A percentile compares a stretch with the other conserved stretches of the same genome.
Evolutionary conservation across 2,113 vertebrate species (phyloP).

Genomic region (Xenopus laevis): DNA sequence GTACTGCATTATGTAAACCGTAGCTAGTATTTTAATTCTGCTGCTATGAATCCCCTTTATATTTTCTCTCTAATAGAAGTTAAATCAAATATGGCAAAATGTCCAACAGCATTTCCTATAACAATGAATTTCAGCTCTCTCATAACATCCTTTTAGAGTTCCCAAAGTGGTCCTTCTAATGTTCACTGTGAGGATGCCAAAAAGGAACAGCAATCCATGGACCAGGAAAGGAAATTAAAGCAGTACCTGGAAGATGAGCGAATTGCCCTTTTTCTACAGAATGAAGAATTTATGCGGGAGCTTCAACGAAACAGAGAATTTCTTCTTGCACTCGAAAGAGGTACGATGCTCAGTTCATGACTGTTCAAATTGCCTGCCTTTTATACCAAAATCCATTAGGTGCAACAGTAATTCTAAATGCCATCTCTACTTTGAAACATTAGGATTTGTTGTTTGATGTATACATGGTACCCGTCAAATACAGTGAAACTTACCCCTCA

Average conservation of each 20-base stretch:
- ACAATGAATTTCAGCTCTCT: background rate
- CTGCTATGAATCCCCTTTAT: background rate
- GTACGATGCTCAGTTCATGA: constrained; percentile 52
- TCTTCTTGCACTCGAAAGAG: constrained; percentile 91
- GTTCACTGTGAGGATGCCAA: rapidly evolving
- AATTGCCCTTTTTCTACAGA: constrained; percentile 92
- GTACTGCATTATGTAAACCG: too few relatives aligned
- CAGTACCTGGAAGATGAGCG: constrained; percentile 95
- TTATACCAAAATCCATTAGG: too few relatives aligned
- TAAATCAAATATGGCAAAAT: background rate
- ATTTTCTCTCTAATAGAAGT: too few relatives aligned
- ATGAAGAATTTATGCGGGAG: constrained; percentile 96
- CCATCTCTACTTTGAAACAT: too few relatives aligned
- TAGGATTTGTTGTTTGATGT: too few relatives aligned
- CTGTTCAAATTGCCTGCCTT: background rate
- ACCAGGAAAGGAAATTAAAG: constrained; percentile 87
- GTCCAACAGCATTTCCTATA: background rate
- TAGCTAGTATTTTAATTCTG: background rate
- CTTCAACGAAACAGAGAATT: constrained; percentile 93
- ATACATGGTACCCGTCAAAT: too few relatives aligned
- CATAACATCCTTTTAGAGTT: constrained; percentile 52
- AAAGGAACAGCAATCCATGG: constrained; percentile 46
- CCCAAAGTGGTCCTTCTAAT: constrained; percentile 53
- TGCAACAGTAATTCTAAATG: too few relatives aligned
- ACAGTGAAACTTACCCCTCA: too few relatives aligned